Base-by-base conservation (phyloP, 2,797 vertebrate genomes). In the Mormyrops boulengeri region DNA sequence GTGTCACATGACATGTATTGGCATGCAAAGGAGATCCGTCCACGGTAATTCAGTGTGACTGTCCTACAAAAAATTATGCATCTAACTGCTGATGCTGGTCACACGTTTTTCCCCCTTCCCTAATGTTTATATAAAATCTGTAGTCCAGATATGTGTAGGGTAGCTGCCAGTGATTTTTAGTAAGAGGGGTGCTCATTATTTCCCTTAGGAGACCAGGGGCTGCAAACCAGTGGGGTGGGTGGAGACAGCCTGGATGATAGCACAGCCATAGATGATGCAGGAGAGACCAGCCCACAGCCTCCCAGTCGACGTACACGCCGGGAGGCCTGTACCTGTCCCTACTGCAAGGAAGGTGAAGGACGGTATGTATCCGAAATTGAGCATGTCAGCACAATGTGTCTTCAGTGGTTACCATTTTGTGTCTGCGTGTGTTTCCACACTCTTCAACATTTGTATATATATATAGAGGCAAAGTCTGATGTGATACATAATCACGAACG, bases 321-420 rank as follows among this genome's bases (percentile, higher is more conserved):
- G 90, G 98, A 99, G 92, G 98, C 98, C 0, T 99, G 98, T 62
- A 99, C 98, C 88, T 99, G 98, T 90, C 98, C 98, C n/a, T 98
- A 97, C 92, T 99, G 98, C 96, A 99, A 99, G 92, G 98, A 99
- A 30, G 97, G 97, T 66, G 98, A 99, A 92, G 96, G 97, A 90
- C 97, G 98, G 98, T 99, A 93, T 85, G 95, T 91, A 60, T 17
- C 87, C 49, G 14, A 1, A 85, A 26, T 1, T 26, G 1, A 22
- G 19, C n/a, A 38, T 12, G 8, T 38, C n/a, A 12, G 41, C 53
- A n/a, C 52, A 44, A 22, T 50, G 38, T 7, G n/a, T 62, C 22
- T 57, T 14, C n/a, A 17, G 9, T 44, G 88, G 38, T 80, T 80
- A 44, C 17, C 14, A n/a, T 80, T 85, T 50, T 55, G 47, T 52